phyloP scores from a whole-genome alignment of 2,888 invertebrate genomes.

The Scaptomyza tumidula region DNA sequence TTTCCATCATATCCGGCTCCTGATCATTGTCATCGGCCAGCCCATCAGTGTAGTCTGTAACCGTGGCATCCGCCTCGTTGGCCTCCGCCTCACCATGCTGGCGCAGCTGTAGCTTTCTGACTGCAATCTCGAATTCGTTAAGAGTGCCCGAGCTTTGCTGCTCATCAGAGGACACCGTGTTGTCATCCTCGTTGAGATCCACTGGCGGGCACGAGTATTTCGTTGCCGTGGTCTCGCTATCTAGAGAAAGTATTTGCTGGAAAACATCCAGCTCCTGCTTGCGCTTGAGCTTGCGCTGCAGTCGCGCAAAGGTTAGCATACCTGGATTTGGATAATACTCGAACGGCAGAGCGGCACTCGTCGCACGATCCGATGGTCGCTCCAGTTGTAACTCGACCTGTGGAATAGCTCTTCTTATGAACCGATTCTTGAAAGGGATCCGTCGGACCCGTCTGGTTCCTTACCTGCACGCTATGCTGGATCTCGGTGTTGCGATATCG shows the following conservation, averaged over 20 bases:
- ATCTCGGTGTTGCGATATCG: conserved; percentile 89
- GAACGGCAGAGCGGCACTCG: conserved; percentile 93
- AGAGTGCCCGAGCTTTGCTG: conserved; percentile 76
- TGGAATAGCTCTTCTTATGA: not conserved
- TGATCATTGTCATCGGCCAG: conserved; percentile 66
- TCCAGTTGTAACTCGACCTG: conserved; percentile 92
- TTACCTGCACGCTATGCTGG: conserved; percentile 88
- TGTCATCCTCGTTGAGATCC: conserved; percentile 72
- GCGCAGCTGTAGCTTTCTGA: conserved; percentile 61
- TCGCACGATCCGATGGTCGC: conserved; percentile 92
- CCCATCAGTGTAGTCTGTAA: conserved; percentile 64
- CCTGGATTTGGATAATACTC: conserved; percentile 89
- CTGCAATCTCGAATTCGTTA: conserved; percentile 77
- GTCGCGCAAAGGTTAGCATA: conserved; percentile 91
- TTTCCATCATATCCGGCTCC: conserved; percentile 72
- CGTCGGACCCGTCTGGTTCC: not conserved
- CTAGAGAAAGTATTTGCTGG: conserved; percentile 85
- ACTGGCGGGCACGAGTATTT: conserved; percentile 76
- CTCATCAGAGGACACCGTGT: conserved; percentile 73
- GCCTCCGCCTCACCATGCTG: conserved; percentile 70
- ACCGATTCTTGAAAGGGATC: not conserved
- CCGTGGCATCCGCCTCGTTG: conserved; percentile 69
- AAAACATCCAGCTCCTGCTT: conserved; percentile 86
- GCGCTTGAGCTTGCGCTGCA: conserved; percentile 87
- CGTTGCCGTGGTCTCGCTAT: conserved; percentile 83